Base-by-base conservation (phyloP, 2,888 invertebrate genomes). In the Cepaea hortensis region DNA sequence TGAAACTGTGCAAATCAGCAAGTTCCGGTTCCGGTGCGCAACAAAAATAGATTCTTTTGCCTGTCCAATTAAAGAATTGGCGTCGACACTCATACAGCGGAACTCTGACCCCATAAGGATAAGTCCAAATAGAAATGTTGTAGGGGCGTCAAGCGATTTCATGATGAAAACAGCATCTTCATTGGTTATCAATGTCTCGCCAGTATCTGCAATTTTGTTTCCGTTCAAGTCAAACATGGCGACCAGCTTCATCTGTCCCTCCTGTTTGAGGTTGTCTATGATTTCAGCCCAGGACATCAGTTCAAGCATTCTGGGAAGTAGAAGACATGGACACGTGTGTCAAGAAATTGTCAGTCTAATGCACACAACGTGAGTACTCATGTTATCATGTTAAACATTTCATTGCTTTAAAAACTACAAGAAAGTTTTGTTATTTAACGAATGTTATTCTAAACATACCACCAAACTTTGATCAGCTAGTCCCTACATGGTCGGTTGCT, bases 271-370 rank as follows among this genome's bases (percentile, higher is more conserved):
- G 86, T 87, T 87, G 73, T 89, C 89, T 68, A 90, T 87, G 62
- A 89, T 89, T 81, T 90, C 90, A 70, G 86, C 86, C 90, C 90
- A 90, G 77, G 88, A 88, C 90, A 90, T 89, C 61, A 90, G 87
- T 76, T 90, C 88, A 65, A 90, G 87, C 90, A 90, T 90, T 85
- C 88, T 87, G 87, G 50, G 62, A 65, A 82, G 50, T 11, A 62
- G 35, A 23, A 73, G n/a, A 55, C 55, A 55, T 6, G 55, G 55
- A 55, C 55, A 55, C 55, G 6, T 6, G 55, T 55, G 55, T 55
- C 11, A 55, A 55, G 11, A 55, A 11, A 55, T 9, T 55, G 11
- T 55, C 55, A 55, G 55, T 55, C 55, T 1, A 55, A 55, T 6
- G 55, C 55, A 55, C 9, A 55, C 55, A 55, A 55, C 55, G 55